These are phyloP conservation scores for Muntiacus reevesi DNA, from an alignment of 2,113 vertebrate species.

Conservation along the genomic window DNA sequence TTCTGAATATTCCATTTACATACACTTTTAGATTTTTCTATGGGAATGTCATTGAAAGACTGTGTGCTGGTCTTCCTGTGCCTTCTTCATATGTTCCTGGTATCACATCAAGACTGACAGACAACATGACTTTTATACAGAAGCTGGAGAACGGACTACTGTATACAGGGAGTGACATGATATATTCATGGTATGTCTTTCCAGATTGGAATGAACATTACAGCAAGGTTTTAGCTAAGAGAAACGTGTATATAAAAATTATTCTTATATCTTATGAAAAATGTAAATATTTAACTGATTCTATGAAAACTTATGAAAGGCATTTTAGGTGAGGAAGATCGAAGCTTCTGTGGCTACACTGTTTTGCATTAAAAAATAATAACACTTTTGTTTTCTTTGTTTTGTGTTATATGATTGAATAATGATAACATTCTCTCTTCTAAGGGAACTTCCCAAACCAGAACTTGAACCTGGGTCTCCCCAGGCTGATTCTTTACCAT, in stretches of 20 bases:
- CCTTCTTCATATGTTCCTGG: neutral
- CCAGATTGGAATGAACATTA: neutral
- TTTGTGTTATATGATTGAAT: neutral
- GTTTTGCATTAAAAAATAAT: neutral
- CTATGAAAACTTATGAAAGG: neutral
- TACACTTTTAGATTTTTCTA: neutral
- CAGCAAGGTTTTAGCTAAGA: too few species aligned
- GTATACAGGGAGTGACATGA: neutral
- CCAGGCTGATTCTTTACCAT: neutral
- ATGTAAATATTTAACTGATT: neutral
- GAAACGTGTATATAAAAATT: neutral
- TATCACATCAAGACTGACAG: neutral
- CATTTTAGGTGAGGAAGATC: neutral
- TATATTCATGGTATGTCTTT: neutral
- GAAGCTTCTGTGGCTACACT: too few species aligned
- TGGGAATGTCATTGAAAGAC: neutral
- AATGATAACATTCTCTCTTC: too few species aligned
- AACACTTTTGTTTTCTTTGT: neutral
- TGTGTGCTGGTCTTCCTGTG: neutral
- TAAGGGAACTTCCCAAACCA: too few species aligned
- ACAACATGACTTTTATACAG: neutral
- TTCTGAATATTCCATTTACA: neutral
- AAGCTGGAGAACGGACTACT: neutral
- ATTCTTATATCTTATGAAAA: neutral
- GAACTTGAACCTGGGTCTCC: too few species aligned